A percentile compares a stretch with the other conserved stretches of the same genome.
These are phyloP conservation scores for Perca fluviatilis DNA, from an alignment of 2,113 vertebrate genomes.

Conservation along the genomic window DNA sequence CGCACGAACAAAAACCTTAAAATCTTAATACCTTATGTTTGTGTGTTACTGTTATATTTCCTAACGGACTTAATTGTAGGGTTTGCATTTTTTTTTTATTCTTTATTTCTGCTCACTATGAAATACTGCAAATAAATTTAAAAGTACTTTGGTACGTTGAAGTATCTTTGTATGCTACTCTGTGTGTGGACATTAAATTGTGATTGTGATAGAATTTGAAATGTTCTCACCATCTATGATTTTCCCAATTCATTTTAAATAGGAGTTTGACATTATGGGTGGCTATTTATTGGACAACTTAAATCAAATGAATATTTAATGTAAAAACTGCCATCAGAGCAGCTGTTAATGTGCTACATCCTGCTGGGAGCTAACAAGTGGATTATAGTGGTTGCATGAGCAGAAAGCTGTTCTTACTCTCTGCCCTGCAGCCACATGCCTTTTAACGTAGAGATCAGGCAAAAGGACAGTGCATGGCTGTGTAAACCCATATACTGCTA, in stretches of 20 bases:
- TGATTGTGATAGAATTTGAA: not conserved
- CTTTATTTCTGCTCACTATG: not conserved
- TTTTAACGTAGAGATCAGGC: constrained; percentile 8
- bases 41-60: not conserved
- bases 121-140: not conserved
- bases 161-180: not conserved
- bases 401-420: constrained; percentile 24
- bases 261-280: not conserved
- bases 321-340: not conserved
- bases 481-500: not conserved
- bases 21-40: not conserved
- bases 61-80: too few species aligned
- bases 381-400: constrained; percentile 23
- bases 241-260: not conserved
- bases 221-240: not conserved
- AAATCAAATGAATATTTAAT: not conserved
- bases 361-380: constrained; percentile 8
- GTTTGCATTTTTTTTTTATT: not conserved
- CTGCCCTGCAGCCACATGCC: constrained; percentile 1
- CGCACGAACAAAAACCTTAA: not conserved
- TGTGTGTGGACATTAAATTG: not conserved
- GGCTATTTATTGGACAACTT: not conserved
- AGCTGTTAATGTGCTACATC: constrained; percentile 30
- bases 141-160: not conserved
- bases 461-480: not conserved